These are phyloP conservation scores for Mesoclemmys tuberculata DNA, from an alignment of 2,113 vertebrate species.

Conservation along the genomic window DNA sequence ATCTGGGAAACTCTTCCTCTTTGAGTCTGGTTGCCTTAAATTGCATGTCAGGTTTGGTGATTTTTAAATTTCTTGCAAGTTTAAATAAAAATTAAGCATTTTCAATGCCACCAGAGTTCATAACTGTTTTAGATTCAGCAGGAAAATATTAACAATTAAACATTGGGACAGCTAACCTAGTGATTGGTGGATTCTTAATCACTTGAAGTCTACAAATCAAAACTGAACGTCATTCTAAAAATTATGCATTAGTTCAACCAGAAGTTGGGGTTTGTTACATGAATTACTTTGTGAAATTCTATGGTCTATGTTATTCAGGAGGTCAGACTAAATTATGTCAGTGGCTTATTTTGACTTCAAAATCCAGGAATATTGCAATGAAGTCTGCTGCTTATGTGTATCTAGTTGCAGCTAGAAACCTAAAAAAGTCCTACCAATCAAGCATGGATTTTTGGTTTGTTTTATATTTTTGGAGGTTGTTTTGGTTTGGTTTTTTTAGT, in stretches of 20 bases:
- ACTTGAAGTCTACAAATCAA: neutral
- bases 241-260: neutral
- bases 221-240: neutral
- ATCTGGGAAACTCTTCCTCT: neutral
- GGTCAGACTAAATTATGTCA: neutral
- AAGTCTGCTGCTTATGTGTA: neutral
- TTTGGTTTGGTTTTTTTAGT: neutral
- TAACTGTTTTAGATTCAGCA: neutral
- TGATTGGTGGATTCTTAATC: neutral
- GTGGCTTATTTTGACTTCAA: neutral
- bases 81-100: neutral
- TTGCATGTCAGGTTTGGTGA: neutral
- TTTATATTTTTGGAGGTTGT: neutral
- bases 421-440: neutral
- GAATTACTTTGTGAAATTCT: neutral
- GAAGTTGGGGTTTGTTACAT: neutral
- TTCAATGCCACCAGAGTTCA: neutral
- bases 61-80: neutral
- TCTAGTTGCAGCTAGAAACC: neutral
- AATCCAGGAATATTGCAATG: neutral
- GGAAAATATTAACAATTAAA: neutral
- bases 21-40: neutral
- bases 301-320: fast-evolving
- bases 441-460: fast-evolving
- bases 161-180: neutral